Percentiles rank a stretch among this genome's conserved stretches.
Conservation (phyloP, 2,113 vertebrate species). For the Catharus bicknelli region DNA sequence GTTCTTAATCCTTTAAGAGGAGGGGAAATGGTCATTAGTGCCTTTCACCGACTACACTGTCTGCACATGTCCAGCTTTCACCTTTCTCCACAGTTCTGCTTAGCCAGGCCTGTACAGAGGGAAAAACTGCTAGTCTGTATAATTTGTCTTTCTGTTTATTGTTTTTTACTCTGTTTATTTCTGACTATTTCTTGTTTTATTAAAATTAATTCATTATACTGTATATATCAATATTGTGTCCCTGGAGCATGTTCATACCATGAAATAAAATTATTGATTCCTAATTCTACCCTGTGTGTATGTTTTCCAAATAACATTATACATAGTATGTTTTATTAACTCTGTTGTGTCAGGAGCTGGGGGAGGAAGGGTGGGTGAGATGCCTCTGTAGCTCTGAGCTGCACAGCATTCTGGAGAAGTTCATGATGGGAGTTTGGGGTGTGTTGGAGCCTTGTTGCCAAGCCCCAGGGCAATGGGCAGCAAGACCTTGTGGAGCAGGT, state of each 20-base stretch:
- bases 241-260: constrained; percentile 68
- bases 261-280: constrained; percentile 71
- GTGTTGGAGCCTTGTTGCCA: background rate
- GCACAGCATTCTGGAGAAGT: background rate
- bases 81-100: background rate
- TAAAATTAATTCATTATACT: constrained; percentile 53
- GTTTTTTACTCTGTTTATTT: constrained; percentile 36
- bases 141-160: constrained; percentile 47
- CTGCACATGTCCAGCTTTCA: constrained; percentile 42
- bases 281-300: background rate
- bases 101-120: background rate
- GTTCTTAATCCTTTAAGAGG: constrained; percentile 45
- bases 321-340: fast-evolving
- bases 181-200: constrained; percentile 40
- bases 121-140: background rate
- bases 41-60: constrained; percentile 63
- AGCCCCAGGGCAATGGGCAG: background rate
- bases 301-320: background rate
- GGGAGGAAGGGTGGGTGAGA: background rate
- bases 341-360: fast-evolving
- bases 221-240: constrained; percentile 66
- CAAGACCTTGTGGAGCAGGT: background rate
- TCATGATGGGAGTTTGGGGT: fast-evolving
- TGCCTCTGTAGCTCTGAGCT: background rate
- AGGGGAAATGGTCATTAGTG: constrained; percentile 60